Evolutionary conservation across 2,113 vertebrate species (phyloP), one percentile per base, ranked within the genome.

Genomic region (Barbus barbus): DNA sequence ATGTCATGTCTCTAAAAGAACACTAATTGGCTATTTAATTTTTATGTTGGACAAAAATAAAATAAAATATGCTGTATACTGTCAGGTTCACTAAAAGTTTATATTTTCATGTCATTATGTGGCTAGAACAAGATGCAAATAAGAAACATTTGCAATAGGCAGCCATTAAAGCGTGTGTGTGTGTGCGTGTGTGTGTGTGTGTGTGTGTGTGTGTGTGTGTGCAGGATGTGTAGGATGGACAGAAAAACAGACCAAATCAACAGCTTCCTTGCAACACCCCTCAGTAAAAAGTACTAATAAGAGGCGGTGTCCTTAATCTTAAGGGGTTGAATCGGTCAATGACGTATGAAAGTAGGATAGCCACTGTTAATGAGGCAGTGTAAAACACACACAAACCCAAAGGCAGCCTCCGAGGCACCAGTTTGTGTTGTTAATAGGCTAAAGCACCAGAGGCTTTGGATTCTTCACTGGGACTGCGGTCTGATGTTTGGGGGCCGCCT

Each of bases 401-500:
- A 67, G 5, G 78, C 69, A 77, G 31, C 26, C 71, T 83, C 67
- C 65, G 26, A 31, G 31, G n/a, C 60, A 84, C 69, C 60, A 69
- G 69, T 74, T 63, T 81, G 83, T 58, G 53, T 85, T 85, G 67
- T 79, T 80, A 80, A 74, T 72, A 74, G 56, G 26, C 56, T 81
- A 24, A 78, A 53, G 33, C 65, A 82, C 33, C 44, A 86, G 72
- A 84, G 61, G 51, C 83, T 65, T 78, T n/a, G 20, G 65, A 53
- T 86, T 56, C 26, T 73, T 83, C 41, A 58, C 90, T 89, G 82
- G 87, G 88, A 63, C 87, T 86, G 87, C 1, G 87, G 91, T 90
- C 90, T 87, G 83, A 88, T 86, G 81, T 87, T 86, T 85, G 67
- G 79, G 85, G 82, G 87, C 84, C 83, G 91, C 78, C 26, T 84